These are phyloP conservation scores for Myopa tessellatipennis DNA, from an alignment of 2,888 invertebrate species.

Conservation along the genomic window DNA sequence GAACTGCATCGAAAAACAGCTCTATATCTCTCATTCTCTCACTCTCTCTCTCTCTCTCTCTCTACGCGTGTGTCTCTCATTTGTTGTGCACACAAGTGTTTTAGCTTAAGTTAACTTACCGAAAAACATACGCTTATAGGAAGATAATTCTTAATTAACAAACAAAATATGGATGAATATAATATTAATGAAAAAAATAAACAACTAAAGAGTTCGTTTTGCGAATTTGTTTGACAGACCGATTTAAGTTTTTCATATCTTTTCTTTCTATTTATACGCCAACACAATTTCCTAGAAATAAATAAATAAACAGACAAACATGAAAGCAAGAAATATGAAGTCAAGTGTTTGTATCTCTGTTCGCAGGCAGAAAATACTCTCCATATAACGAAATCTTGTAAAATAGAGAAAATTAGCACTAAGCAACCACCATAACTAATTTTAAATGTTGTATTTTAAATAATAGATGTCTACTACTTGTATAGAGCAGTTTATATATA, in stretches of 20 bases:
- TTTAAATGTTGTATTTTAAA: slow-evolving; percentile 30
- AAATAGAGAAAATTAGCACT: not conserved
- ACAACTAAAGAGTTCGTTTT: not conserved
- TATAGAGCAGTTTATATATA: slow-evolving; percentile 28
- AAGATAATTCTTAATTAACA: slow-evolving; percentile 29
- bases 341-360: not conserved
- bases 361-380: not conserved
- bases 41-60: not conserved
- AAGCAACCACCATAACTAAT: not conserved
- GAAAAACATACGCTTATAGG: slow-evolving; percentile 40
- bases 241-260: slow-evolving; percentile 12
- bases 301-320: not conserved
- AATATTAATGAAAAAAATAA: too few species aligned
- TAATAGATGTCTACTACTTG: slow-evolving; percentile 35
- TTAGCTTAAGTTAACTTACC: slow-evolving; percentile 37
- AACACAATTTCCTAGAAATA: not conserved
- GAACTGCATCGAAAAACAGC: not conserved
- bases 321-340: not conserved
- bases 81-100: slow-evolving; percentile 4
- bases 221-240: slow-evolving; percentile 8
- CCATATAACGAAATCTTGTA: not conserved
- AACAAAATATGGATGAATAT: slow-evolving; percentile 11
- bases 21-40: not conserved
- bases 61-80: not conserved
- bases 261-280: slow-evolving; percentile 10